Evolutionary conservation across 2,888 invertebrate genomes (phyloP), one percentile per base, ranked within the genome.

Genomic region (Erebia aethiops): DNA sequence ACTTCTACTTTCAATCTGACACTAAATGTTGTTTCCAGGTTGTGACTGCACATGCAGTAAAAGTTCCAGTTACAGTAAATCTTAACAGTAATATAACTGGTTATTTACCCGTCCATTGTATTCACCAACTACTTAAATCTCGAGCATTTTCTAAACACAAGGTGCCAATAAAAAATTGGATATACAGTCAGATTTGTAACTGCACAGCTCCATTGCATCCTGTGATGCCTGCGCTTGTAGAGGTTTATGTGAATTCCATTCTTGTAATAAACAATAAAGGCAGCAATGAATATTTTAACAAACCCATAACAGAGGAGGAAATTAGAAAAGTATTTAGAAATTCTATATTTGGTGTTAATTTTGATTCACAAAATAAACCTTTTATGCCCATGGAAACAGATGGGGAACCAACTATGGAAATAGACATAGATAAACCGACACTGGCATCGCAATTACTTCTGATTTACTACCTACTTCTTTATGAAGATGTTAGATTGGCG

Each of bases 161-260:
- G 87, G 98, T 99, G 1, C 98, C 98, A 0, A 98, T 99, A 8
- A 98, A 98, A 90, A 97, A 96, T 81, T 99, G 99, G 99, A 99
- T 99, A 76, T 99, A 98, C 82, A 95, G 96, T 77, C 99, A 99
- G 92, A 97, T 99, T 70, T 97, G 98, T 82, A 96, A 96, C 77
- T 97, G 98, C 77, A 95, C 96, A 1, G 95, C 97, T n/a, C 99
- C 99, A 0, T 88, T 99, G 62, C 99, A 99, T 91, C 97, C 98
- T 0, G 97, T 98, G 1, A 94, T 99, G 87, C 98, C 99, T 0
- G 96, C 97, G 2, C 92, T 99, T 43, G 97, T 99, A 1, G 99
- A 99, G 90, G 98, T 98, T 0, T 99, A 98, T 81, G 98, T 99
- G 0, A 98, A 97, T 86, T 98, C 98, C 2, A 96, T 99, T 74